Conservation (phyloP, 2,113 vertebrate species). For the Crypturellus undulatus region DNA sequence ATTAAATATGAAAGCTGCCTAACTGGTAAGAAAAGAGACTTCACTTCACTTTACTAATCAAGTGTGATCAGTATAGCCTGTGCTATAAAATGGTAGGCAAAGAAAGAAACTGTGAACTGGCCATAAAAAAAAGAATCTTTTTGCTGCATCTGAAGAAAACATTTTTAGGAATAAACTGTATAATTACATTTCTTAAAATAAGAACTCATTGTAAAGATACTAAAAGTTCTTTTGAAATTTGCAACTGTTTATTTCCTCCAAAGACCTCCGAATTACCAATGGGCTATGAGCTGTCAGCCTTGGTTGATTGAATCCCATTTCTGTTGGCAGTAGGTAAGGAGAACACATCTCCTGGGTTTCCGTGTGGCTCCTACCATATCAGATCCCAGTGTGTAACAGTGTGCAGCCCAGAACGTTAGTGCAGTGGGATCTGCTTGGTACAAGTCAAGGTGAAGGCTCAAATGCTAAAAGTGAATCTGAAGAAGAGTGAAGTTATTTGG, state of each 20-base stretch:
- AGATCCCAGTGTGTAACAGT: neutral
- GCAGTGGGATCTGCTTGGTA: neutral
- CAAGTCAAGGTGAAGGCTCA: neutral
- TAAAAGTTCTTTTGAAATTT: neutral
- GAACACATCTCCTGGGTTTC: neutral
- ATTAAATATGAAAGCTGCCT: slow-evolving; percentile 53
- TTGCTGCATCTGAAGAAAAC: neutral
- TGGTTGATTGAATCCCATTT: neutral
- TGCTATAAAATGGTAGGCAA: slow-evolving; percentile 16
- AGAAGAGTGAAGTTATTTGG: neutral
- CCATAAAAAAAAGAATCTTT: neutral
- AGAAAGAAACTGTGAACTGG: neutral
- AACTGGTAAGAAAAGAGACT: slow-evolving; percentile 14
- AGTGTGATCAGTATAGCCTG: slow-evolving; percentile 2
- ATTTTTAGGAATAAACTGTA: neutral
- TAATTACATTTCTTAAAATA: neutral
- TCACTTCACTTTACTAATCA: slow-evolving; percentile 36
- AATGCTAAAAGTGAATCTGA: neutral
- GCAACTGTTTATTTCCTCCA: neutral
- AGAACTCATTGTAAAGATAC: neutral
- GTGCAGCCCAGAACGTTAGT: neutral
- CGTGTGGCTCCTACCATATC: neutral
- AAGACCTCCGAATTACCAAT: neutral
- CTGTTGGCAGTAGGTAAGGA: neutral
- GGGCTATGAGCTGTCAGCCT: neutral